Evolutionary conservation across 2,888 invertebrate species (phyloP).

Genomic region (Caenorhabditis drosophilae): DNA sequence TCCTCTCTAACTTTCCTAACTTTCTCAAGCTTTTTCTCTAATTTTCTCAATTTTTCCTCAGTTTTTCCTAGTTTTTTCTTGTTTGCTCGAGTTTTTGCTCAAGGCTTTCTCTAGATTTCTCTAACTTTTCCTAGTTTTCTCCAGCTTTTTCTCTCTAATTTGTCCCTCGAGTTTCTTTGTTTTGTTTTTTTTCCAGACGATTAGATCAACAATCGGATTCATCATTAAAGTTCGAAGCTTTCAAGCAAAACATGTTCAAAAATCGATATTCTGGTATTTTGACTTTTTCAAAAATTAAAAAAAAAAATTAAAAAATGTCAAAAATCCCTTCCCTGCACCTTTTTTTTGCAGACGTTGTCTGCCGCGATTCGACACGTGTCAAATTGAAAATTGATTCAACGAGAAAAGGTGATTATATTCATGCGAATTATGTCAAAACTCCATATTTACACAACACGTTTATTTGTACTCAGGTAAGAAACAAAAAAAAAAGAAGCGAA

Average conservation of each 20-base stretch:
- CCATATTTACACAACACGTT: slow-evolving; percentile 36
- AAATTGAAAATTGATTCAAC: slow-evolving; percentile 26
- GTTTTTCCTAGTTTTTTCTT: too few relatives aligned
- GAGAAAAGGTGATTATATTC: slow-evolving; percentile 44
- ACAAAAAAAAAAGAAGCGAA: neutral
- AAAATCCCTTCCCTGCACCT: neutral
- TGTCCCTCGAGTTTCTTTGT: too few relatives aligned
- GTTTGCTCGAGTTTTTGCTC: too few relatives aligned
- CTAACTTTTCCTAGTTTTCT: too few relatives aligned
- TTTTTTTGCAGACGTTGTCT: slow-evolving; percentile 35
- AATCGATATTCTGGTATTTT: slow-evolving; percentile 51
- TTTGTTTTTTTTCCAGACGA: too few relatives aligned
- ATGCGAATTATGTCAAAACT: slow-evolving; percentile 48
- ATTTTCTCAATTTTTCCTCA: too few relatives aligned
- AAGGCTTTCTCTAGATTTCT: neutral
- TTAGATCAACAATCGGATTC: slow-evolving; percentile 35
- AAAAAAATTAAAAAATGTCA: neutral
- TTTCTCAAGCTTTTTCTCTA: too few relatives aligned
- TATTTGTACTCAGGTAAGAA: slow-evolving; percentile 50
- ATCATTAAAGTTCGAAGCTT: slow-evolving; percentile 37
- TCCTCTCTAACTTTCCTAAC: too few relatives aligned
- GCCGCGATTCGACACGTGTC: slow-evolving; percentile 42
- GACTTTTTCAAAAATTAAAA: neutral
- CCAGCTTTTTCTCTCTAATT: too few relatives aligned
- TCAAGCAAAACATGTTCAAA: slow-evolving; percentile 51